Base-by-base conservation (phyloP, 2,797 vertebrate genomes). In the Acropternis orthonyx region DNA sequence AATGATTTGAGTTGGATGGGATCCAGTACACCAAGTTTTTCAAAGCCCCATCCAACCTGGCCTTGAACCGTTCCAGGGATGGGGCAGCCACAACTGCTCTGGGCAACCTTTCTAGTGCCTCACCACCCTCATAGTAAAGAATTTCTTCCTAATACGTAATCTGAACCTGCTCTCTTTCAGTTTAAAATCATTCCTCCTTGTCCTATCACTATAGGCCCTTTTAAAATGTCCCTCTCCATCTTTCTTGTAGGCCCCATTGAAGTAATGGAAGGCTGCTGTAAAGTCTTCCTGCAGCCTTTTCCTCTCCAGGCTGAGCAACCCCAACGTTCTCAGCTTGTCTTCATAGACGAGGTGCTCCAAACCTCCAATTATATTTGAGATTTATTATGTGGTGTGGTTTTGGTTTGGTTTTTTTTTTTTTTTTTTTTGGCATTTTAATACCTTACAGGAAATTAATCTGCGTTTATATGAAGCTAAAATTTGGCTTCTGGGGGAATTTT, bases 21-120 rank as follows among this genome's bases (percentile, higher is more conserved):
- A 55, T 18, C 6, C 32, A 48, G 21, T 48, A 36, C 12, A 27
- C 22, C 30, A 27, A 13, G 12, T 28, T 48, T 18, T 23, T 54
- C 12, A 46, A 19, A 0, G 0, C 10, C 28, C 12, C 55, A 28
- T 41, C 15, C 7, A 5, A 0, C 14, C 19, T 49, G 34, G 26
- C 12, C 54, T 54, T 61, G 48, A 54, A 23, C 26, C 6, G 22
- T 23, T 32, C 17, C 62, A 68, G 69, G 41, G 12, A 48, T 68
- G 41, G 21, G 15, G 7, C 18, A 74, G 12, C 12, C 34, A 32
- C 48, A 88, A 15, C 30, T 68, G 39, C n/a, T 54, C 30, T 67
- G 30, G 12, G 10, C 39, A 22, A 34, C 12, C 2, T 20, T 17
- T 79, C n/a, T n/a, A 51, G 28, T 34, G 11, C 24, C 28, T 54